These are phyloP conservation scores for Dicentrarchus labrax DNA, from an alignment of 2,113 vertebrate species.

Conservation along the genomic window DNA sequence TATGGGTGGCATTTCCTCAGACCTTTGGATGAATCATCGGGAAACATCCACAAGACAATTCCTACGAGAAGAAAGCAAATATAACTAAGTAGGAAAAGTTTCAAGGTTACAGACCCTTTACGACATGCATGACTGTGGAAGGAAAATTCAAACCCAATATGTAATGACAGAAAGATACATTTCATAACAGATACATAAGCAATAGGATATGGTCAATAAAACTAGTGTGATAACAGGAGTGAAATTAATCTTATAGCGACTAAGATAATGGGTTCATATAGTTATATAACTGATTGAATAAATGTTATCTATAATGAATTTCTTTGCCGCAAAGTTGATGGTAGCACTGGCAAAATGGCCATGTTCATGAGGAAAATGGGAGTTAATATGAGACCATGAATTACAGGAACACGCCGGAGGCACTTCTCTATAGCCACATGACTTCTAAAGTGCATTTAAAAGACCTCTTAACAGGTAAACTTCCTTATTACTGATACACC, in stretches of 20 bases:
- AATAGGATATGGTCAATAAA: constrained; percentile 4
- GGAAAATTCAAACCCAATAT: constrained; percentile 7
- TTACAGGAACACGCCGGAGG: constrained; percentile 80
- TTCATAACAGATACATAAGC: constrained; percentile 1
- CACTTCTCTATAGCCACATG: constrained; percentile 73
- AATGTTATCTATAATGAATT: constrained; percentile 23
- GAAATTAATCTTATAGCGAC: not conserved
- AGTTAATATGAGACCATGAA: constrained; percentile 84
- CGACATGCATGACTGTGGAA: not conserved
- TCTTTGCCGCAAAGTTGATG: constrained; percentile 31
- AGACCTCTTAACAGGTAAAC: constrained; percentile 76
- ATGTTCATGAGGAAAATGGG: constrained; percentile 66
- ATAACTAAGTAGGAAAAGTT: constrained; percentile 40
- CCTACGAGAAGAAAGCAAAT: not conserved
- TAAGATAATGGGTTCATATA: not conserved
- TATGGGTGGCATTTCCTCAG: constrained; percentile 57
- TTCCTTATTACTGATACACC: constrained; percentile 83
- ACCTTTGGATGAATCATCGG: constrained; percentile 51
- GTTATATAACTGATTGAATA: constrained; percentile 31
- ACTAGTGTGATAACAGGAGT: not conserved
- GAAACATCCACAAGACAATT: constrained; percentile 36
- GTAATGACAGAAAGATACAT: not conserved
- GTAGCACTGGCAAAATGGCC: constrained; percentile 42
- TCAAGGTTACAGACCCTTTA: constrained; percentile 52
- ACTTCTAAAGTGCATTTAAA: constrained; percentile 75